A percentile compares a stretch with the other conserved stretches of the same genome.
Conservation (phyloP, 2,888 invertebrate genomes). For the Lepeophtheirus nordmannii region DNA sequence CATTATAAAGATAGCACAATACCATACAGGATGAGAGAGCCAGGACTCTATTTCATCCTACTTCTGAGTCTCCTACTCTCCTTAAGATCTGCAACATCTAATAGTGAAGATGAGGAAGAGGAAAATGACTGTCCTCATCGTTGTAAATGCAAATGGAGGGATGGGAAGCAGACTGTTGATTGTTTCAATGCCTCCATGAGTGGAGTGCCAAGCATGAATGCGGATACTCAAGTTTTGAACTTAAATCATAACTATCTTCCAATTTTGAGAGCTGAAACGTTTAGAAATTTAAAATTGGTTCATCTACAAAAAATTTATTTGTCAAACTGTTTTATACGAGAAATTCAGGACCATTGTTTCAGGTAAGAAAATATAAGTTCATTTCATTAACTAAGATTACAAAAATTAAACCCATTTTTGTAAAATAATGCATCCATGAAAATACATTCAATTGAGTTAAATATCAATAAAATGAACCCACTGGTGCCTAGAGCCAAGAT, state of each 20-base stretch:
- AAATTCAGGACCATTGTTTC: conserved; percentile 63
- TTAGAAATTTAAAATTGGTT: conserved; percentile 56
- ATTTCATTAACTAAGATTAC: background rate
- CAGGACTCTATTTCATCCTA: background rate
- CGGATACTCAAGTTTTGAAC: conserved; percentile 62
- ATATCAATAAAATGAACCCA: too few relatives aligned
- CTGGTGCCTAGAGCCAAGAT: too few relatives aligned
- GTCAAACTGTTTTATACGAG: conserved; percentile 56
- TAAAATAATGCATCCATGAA: too few relatives aligned
- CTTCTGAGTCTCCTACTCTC: background rate
- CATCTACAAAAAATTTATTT: conserved; percentile 75
- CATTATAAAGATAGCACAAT: too few relatives aligned
- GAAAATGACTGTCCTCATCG: conserved; percentile 51
- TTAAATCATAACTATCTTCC: conserved; percentile 66
- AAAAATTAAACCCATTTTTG: background rate
- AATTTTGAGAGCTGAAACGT: conserved; percentile 58
- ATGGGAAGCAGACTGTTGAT: conserved; percentile 76
- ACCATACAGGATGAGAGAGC: background rate
- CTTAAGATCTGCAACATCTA: background rate
- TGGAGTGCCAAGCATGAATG: conserved; percentile 61
- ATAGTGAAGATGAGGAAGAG: conserved; percentile 15
- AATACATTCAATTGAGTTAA: too few relatives aligned
- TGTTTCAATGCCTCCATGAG: conserved; percentile 62
- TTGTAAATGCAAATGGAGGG: conserved; percentile 81
- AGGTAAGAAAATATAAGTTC: conserved; percentile 32